A percentile compares a stretch with the other conserved stretches of the same genome.
phyloP scores from a whole-genome alignment of 2,888 invertebrate species.

The Acleris holmiana region DNA sequence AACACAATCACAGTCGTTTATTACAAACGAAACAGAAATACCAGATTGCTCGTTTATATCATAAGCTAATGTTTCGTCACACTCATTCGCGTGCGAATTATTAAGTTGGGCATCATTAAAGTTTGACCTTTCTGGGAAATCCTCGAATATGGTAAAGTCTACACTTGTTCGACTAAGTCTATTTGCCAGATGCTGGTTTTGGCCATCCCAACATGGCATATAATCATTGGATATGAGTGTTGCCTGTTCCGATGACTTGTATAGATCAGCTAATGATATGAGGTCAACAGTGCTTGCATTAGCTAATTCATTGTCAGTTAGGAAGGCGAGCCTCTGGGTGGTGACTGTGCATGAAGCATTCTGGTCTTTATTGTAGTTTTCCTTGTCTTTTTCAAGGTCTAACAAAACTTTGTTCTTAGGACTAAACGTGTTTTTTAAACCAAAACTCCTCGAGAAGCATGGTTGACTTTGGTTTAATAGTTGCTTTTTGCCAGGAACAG shows the following conservation, averaged over 20 bases:
- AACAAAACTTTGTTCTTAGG: conserved; percentile 7
- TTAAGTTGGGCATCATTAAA: conserved; percentile 33
- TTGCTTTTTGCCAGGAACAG: conserved; percentile 19
- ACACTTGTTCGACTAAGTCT: conserved; percentile 46
- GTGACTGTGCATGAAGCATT: conserved; percentile 6
- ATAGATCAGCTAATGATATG: conserved; percentile 10
- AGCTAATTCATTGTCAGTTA: conserved; percentile 16
- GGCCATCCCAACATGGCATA: background rate
- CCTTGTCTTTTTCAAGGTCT: conserved; percentile 14
- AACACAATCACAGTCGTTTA: conserved; percentile 57
- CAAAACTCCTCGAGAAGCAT: background rate
- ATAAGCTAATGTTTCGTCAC: conserved; percentile 47
- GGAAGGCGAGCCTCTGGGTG: conserved; percentile 1
- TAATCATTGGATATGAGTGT: conserved; percentile 2
- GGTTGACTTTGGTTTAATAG: background rate
- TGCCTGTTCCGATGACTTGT: background rate
- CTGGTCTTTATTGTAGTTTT: conserved; percentile 10
- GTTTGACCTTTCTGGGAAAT: conserved; percentile 39
- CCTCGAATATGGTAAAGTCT: conserved; percentile 55
- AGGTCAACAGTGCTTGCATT: conserved; percentile 25
- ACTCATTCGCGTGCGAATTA: conserved; percentile 45
- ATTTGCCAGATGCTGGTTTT: conserved; percentile 17
- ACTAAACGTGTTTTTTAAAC: background rate
- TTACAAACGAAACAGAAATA: conserved; percentile 59
- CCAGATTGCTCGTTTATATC: conserved; percentile 48